These are phyloP conservation scores for Jordanella pulchra DNA, from an alignment of 2,797 vertebrate species.

Conservation along the genomic window DNA sequence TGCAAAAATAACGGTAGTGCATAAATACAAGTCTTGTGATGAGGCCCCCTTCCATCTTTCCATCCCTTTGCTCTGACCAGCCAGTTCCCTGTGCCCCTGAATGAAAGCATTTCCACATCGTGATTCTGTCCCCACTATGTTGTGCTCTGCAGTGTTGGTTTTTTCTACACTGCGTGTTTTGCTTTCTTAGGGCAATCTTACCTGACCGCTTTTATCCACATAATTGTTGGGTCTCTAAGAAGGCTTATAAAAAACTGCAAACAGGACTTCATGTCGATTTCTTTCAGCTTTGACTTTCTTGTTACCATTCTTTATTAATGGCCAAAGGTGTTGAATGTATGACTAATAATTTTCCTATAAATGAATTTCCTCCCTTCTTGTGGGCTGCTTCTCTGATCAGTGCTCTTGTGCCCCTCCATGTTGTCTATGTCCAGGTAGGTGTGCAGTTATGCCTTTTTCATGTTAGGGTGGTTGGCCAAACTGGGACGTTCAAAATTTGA, in stretches of 20 bases:
- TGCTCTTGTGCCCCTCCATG: not conserved
- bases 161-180: not conserved
- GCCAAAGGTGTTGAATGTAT: no score
- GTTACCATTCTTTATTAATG: no score
- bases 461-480: not conserved
- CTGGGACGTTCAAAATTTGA: no score
- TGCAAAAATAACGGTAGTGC: no score
- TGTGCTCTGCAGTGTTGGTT: not conserved
- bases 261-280: no score
- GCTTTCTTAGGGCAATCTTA: not conserved
- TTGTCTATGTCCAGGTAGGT: not conserved
- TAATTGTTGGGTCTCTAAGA: not conserved
- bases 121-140: not conserved
- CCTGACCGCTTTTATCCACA: not conserved
- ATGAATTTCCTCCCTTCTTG: not conserved
- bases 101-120: not conserved
- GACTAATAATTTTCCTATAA: not conserved
- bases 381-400: not conserved
- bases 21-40: not conserved
- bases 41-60: not conserved
- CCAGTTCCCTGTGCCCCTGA: not conserved
- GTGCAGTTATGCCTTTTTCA: not conserved
- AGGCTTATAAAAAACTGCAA: no score
- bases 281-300: no score
- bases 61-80: not conserved